Conservation (phyloP, 2,113 vertebrate species). For the Etheostoma cragini region DNA sequence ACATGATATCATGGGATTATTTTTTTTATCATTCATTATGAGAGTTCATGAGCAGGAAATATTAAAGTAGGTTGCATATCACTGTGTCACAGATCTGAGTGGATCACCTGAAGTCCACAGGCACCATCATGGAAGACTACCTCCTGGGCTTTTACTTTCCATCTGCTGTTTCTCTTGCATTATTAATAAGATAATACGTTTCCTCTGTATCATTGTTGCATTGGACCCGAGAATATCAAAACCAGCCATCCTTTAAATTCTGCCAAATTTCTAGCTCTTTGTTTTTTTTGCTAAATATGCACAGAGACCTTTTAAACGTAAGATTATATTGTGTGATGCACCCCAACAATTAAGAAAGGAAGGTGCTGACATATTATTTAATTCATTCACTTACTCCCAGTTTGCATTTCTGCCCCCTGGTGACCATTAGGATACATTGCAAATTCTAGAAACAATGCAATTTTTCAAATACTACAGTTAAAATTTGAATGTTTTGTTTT, state of each 20-base stretch:
- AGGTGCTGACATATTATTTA: too few relatives aligned
- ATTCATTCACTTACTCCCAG: not conserved
- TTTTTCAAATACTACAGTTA: not conserved
- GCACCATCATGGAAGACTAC: not conserved
- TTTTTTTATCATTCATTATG: not conserved
- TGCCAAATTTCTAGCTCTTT: not conserved
- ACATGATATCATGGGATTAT: not conserved
- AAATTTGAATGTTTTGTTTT: not conserved
- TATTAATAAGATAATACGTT: slow-evolving; percentile 27
- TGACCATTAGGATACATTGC: slow-evolving; percentile 26
- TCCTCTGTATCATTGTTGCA: not conserved
- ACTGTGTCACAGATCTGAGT: not conserved
- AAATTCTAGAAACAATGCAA: not conserved
- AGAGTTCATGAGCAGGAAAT: not conserved
- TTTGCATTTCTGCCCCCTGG: slow-evolving; percentile 36
- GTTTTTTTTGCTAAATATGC: not conserved
- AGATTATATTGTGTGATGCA: not conserved
- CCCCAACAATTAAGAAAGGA: not conserved
- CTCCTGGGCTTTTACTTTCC: slow-evolving; percentile 25
- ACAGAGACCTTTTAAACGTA: not conserved
- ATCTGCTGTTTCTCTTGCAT: slow-evolving; percentile 44
- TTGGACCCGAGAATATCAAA: not conserved
- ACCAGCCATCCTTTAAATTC: not conserved
- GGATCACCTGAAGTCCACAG: not conserved
- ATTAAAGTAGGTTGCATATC: not conserved